Evolutionary conservation across 2,113 vertebrate species (phyloP), one percentile per base, ranked within the genome.

Genomic region (Muntiacus muntjak): DNA sequence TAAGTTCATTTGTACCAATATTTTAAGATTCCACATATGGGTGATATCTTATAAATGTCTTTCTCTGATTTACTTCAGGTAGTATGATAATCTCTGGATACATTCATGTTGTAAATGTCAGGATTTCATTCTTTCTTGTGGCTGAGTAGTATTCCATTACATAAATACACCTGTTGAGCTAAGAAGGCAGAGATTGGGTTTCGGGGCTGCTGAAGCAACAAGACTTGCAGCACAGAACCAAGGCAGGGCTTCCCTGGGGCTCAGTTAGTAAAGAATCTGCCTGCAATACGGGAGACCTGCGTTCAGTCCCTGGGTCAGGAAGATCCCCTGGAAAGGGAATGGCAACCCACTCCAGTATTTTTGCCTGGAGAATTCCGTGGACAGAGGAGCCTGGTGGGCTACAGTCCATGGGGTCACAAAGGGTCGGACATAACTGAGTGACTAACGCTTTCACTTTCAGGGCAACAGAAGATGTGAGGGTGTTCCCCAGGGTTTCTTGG

Each of bases 221-320:
- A n/a, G 64, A 60, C 28, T 50, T 23, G 36, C 78, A 45, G 6
- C n/a, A 62, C 11, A 64, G 45, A 45, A 9, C 7, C 12, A 11
- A 84, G 21, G 40, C 71, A 50, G 7, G 33, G 9, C 64, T 71
- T 36, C n/a, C 19, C n/a, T 12, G 19, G 10, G 67, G n/a, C 67
- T 71, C n/a, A 40, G 10, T 23, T 40, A 71, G 67, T 40, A 71
- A 40, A 12, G n/a, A 40, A 23, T 40, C n/a, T 71, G n/a, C 67
- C 67, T 6, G n/a, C n/a, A 54, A 12, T 6, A n/a, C 19, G 0
- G 67, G n/a, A 23, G n/a, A 71, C 10, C n/a, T 40, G n/a, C 9
- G n/a, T 23, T 71, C 67, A 23, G 19, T 12, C 67, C 23, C 67
- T 40, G 67, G 5, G 67, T 40, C 67, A 71, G 67, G 19, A 71